Evolutionary conservation across 2,888 invertebrate species (phyloP).

Genomic region (Acrocera orbiculus): DNA sequence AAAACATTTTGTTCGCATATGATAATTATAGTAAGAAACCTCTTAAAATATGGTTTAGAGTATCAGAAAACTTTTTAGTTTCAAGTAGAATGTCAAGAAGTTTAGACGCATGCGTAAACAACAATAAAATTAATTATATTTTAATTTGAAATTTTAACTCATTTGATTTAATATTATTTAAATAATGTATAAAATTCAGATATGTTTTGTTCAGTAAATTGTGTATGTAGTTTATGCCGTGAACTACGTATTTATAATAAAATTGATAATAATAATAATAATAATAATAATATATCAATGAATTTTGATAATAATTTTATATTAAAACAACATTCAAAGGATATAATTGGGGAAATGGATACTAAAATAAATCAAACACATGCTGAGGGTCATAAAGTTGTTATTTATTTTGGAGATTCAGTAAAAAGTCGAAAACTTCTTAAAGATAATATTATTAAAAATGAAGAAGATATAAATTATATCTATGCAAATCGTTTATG

Average conservation of each 20-base stretch:
- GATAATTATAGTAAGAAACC: too few relatives aligned
- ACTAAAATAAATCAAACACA: slow-evolving; percentile 18
- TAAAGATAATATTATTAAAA: background rate
- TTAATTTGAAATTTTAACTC: too few relatives aligned
- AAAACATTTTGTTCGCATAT: too few relatives aligned
- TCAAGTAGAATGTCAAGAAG: too few relatives aligned
- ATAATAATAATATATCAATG: background rate
- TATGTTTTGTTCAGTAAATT: slow-evolving; percentile 43
- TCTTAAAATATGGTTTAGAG: too few relatives aligned
- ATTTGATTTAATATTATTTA: too few relatives aligned
- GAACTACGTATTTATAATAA: slow-evolving; percentile 35
- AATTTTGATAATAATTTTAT: slow-evolving; percentile 3
- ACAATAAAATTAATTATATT: too few relatives aligned
- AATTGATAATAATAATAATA: background rate
- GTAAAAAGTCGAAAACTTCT: slow-evolving; percentile 22
- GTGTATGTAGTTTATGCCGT: slow-evolving; percentile 56
- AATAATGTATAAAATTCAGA: too few relatives aligned
- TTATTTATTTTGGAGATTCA: slow-evolving; percentile 54
- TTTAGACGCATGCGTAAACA: too few relatives aligned
- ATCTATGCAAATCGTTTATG: slow-evolving; percentile 14
- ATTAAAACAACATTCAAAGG: slow-evolving; percentile 27
- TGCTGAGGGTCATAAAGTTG: slow-evolving; percentile 41
- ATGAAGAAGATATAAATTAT: slow-evolving; percentile 7
- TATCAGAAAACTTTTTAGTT: too few relatives aligned
- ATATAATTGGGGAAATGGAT: slow-evolving; percentile 16